These are phyloP conservation scores for Porites divaricata DNA, from an alignment of 92 coral and sea anemone genomes.

Conservation along the genomic window DNA sequence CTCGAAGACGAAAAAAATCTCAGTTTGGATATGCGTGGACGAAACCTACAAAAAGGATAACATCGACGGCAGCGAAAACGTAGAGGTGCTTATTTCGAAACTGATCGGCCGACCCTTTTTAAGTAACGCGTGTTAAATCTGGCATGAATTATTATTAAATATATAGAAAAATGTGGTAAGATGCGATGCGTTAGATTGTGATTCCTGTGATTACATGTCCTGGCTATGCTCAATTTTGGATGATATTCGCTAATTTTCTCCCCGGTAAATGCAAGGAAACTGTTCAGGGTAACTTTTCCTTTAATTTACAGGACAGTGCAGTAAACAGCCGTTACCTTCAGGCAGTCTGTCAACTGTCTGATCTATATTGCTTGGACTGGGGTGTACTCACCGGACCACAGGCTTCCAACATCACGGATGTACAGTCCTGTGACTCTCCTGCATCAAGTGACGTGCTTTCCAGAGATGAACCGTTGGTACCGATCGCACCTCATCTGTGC, in stretches of 20 bases:
- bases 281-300: background rate
- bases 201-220: no score
- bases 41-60: no score
- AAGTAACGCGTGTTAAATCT: no score
- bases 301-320: slow-evolving; percentile 51
- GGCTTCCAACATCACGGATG: slow-evolving; percentile 27
- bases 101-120: no score
- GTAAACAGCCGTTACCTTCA: slow-evolving; percentile 63
- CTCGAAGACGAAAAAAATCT: no score
- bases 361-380: slow-evolving; percentile 70
- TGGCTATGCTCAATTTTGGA: no score
- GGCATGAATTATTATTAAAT: no score
- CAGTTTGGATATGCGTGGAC: no score
- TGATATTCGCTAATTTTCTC: background rate
- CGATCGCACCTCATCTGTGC: slow-evolving; percentile 54
- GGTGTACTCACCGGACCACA: slow-evolving; percentile 59
- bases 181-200: no score
- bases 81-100: no score
- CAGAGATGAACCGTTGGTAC: slow-evolving; percentile 41
- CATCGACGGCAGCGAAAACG: no score
- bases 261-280: background rate
- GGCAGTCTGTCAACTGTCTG: slow-evolving; percentile 45
- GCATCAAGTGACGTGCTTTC: slow-evolving; percentile 24
- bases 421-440: slow-evolving; percentile 18
- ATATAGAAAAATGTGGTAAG: no score